These are phyloP conservation scores for Prosopocoilus inquinatus DNA, from an alignment of 2,888 invertebrate species.

Conservation along the genomic window DNA sequence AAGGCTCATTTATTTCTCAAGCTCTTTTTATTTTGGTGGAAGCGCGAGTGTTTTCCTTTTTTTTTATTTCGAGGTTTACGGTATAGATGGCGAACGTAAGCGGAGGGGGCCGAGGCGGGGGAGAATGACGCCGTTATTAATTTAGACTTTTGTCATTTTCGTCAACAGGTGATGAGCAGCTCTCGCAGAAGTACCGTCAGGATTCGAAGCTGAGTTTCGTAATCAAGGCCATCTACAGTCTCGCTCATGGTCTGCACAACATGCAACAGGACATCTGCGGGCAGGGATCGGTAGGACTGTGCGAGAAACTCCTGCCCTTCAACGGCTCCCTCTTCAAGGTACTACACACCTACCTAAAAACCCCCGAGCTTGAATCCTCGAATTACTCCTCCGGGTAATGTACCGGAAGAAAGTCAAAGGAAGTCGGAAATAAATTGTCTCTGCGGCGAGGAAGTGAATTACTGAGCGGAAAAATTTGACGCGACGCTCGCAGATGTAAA, in stretches of 20 bases:
- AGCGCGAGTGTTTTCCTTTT: too few relatives aligned
- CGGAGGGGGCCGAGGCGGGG: too few relatives aligned
- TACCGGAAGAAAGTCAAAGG: background rate
- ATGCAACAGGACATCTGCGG: conserved; percentile 68
- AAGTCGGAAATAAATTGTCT: too few relatives aligned
- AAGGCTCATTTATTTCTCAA: too few relatives aligned
- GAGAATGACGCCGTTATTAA: background rate
- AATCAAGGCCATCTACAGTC: conserved; percentile 72
- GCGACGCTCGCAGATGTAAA: too few relatives aligned
- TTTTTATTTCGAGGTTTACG: too few relatives aligned
- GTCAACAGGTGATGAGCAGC: conserved; percentile 57
- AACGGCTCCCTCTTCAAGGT: conserved; percentile 68
- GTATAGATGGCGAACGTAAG: too few relatives aligned
- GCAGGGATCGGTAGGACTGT: conserved; percentile 53
- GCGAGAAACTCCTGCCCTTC: conserved; percentile 66
- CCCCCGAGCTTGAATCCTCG: background rate
- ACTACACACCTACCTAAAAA: too few relatives aligned
- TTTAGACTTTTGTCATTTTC: conserved; percentile 23
- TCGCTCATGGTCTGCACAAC: conserved; percentile 70
- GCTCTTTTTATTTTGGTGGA: too few relatives aligned
- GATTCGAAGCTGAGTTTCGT: conserved; percentile 80
- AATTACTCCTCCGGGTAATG: background rate
- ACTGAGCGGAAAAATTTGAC: too few relatives aligned
- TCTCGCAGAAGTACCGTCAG: conserved; percentile 60
- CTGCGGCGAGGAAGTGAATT: too few relatives aligned